These are phyloP conservation scores for Volucella bombylans DNA, from an alignment of 2,888 invertebrate genomes.

Conservation along the genomic window DNA sequence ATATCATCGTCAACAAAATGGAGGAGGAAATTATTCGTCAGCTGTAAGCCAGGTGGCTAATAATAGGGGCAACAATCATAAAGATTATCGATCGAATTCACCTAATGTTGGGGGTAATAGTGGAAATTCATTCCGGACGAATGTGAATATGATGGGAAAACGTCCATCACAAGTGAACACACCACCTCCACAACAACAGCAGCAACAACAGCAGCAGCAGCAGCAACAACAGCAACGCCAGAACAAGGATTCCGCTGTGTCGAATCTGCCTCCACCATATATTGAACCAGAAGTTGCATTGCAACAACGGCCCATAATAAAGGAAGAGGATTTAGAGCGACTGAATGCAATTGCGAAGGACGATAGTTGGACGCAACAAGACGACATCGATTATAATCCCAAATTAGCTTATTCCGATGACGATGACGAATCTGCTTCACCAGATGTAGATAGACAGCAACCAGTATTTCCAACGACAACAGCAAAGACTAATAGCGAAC, in stretches of 20 bases:
- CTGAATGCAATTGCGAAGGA: slow-evolving; percentile 95
- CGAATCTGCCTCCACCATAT: slow-evolving; percentile 76
- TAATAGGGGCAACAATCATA: slow-evolving; percentile 64
- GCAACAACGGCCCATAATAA: slow-evolving; percentile 92
- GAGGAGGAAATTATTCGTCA: slow-evolving; percentile 66
- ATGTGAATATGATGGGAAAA: slow-evolving; percentile 79
- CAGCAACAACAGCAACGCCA: slow-evolving; percentile 71
- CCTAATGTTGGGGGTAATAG: slow-evolving; percentile 72
- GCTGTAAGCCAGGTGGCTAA: slow-evolving; percentile 55
- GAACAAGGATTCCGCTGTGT: slow-evolving; percentile 77
- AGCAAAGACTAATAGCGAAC: slow-evolving; percentile 75
- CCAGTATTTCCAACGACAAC: slow-evolving; percentile 70
- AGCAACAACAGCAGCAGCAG: slow-evolving; percentile 67
- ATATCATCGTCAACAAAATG: slow-evolving; percentile 73
- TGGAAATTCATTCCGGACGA: slow-evolving; percentile 78
- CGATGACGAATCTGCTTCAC: slow-evolving; percentile 89
- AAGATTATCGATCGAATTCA: slow-evolving; percentile 77
- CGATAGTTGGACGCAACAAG: slow-evolving; percentile 95
- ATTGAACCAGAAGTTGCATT: slow-evolving; percentile 85
- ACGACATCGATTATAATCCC: slow-evolving; percentile 97
- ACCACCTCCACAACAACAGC: slow-evolving; percentile 75
- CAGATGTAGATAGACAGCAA: slow-evolving; percentile 57
- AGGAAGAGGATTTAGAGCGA: slow-evolving; percentile 95
- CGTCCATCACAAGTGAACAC: slow-evolving; percentile 78
- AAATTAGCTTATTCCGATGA: slow-evolving; percentile 97